Evolutionary conservation across 2,113 vertebrate genomes (phyloP), one percentile per base, ranked within the genome.

Genomic region (Scomber colias): DNA sequence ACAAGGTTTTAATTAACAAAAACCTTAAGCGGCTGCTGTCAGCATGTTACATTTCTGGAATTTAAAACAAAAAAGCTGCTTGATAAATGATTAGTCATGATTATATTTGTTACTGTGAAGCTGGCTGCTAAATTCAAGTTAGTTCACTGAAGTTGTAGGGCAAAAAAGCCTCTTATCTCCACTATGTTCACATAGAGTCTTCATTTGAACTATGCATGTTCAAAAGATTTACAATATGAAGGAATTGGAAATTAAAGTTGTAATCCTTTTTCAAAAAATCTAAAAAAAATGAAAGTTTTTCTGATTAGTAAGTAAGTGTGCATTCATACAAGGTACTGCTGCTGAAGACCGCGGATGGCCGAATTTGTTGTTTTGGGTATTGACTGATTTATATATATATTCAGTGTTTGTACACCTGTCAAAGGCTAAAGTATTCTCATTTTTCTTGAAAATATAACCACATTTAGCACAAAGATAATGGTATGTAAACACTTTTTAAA

Each of bases 401-500:
- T 21, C 21, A 45, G 9, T 48, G 64, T 51, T 60, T 66, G 61
- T 77, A 40, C 31, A 64, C 50, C 53, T 54, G 75, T 84, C 61
- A 53, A 72, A 81, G 44, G n/a, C 6, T 1, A 5, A 59, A 54
- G 9, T n/a, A 13, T 76, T 51, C 44, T 15, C 62, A 14, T 50
- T 49, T 53, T 8, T 69, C 46, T 61, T 61, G 5, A 50, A 27
- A 61, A 61, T 51, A 17, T 27, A 53, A 54, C 46, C 21, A 11
- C 0, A 1, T 30, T 70, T 46, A 8, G 48, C 15, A 68, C 54
- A 56, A 66, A 30, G 62, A 54, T 66, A 72, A 69, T 30, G 24
- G 68, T 71, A 49, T 0, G 14, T 48, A 62, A 79, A 77, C 73
- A 74, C 35, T 74, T 82, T 82, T 86, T 76, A 64, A 88, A 80